Base-by-base conservation (phyloP, 1,140 invertebrate species). In the Frieseomelitta varia region DNA sequence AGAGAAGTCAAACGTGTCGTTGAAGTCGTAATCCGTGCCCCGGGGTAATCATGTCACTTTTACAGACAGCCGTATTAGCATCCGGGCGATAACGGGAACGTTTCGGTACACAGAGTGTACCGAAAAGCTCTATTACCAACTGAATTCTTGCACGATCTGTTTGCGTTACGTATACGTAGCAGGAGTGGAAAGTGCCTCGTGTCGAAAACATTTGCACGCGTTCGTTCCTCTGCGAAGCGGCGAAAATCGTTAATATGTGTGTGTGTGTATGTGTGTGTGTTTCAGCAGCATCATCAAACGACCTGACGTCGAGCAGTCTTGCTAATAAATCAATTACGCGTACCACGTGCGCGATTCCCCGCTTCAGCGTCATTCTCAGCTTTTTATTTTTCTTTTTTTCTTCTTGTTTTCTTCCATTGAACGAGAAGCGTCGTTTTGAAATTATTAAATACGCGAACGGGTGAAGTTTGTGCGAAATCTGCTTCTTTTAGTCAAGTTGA, bases 1-100 rank as follows among this genome's bases (percentile, higher is more conserved):
- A 68, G 53, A 15, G 3, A 61, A 76, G 67, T 75, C 87, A 24
- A n/a, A 39, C 56, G 30, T 1, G 24, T 51, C 24, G 58, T 84
- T 73, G 81, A 87, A 80, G 21, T 77, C 21, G 55, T 84, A 80
- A 88, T 87, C 86, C 24, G 51, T 1, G 39, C 51, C 21, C 21
- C 0, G 17, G 21, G 17, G 74, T 72, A 79, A 88, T 79, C 69
- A 55, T 34, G 75, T 85, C 75, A 65, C 55, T 76, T 27, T 30
- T 63, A 47, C 76, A 75, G 82, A 85, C 79, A 80, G 71, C 63
- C 30, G 72, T 27, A 67, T 53, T 68, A 61, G n/a, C 30, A 55
- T 73, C 58, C n/a, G 39, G 8, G 21, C 53, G 82, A 88, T 81
- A 85, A 88, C 78, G 39, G 4, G 12, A 30, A 34, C 34, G 47